These are phyloP conservation scores for Varecia variegata DNA, from an alignment of 2,797 vertebrate species.

Conservation along the genomic window DNA sequence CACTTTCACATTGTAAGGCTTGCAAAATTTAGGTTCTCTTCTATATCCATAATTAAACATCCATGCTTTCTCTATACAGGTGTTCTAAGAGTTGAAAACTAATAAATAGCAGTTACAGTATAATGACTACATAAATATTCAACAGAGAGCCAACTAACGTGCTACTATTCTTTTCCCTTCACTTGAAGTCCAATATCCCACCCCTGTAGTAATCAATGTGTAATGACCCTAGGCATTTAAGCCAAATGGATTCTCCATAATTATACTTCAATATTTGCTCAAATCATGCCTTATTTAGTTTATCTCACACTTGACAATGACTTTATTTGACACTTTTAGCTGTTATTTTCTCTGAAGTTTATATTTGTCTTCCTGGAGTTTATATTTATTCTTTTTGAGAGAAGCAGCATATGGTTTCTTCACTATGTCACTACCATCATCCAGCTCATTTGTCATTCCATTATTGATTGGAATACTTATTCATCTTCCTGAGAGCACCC, in stretches of 20 bases:
- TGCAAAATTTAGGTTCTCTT: background rate
- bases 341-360: background rate
- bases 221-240: background rate
- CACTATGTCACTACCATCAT: background rate
- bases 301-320: background rate
- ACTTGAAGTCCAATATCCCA: background rate
- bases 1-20: background rate
- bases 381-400: background rate
- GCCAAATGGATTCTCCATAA: background rate
- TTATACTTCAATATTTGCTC: background rate
- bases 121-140: background rate
- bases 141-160: background rate
- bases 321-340: background rate
- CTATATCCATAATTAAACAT: background rate
- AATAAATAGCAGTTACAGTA: background rate
- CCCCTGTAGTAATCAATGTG: background rate
- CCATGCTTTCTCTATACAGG: background rate
- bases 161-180: background rate
- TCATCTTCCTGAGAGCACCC: constrained; percentile 8
- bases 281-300: background rate
- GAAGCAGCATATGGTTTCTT: background rate
- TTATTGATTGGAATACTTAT: background rate
- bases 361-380: background rate
- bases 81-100: background rate
- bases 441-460: constrained; percentile 17